Evolutionary conservation across 1,140 invertebrate species (phyloP), one percentile per base, ranked within the genome.

Genomic region (Metaphire vulgaris): DNA sequence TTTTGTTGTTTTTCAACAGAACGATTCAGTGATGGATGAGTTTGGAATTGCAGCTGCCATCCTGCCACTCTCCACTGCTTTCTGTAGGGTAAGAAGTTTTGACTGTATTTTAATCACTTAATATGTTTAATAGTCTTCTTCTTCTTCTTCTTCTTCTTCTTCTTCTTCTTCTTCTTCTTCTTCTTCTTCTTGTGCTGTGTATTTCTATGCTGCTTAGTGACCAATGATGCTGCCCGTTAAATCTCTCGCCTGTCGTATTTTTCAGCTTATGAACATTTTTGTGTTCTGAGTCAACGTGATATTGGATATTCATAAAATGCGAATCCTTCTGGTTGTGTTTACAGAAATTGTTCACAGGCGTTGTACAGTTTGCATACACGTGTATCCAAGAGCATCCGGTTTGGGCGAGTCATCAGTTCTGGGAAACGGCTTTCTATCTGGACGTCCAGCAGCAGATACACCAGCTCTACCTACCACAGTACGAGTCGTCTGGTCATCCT

Each of bases 361-460:
- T 98, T n/a, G 95, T 98, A 78, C 96, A 98, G 85, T 98, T 98
- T 87, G 95, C 95, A 0, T 98, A 98, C 83, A 98, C 96, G 2
- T 96, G 95, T 81, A 95, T 99, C 80, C 94, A 95, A 88, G 96
- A 98, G 81, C 96, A 98, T 85, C 88, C 90, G 2, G 95, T 99
- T 0, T 99, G 97, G 97, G 91, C 93, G 75, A 98, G 95, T 85
- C 91, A 95, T 81, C 92, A 96, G 85, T 99, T 99, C 86, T 99
- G 97, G 97, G 75, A 98, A 86, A 92, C 95, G 31, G 92, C 96
- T 0, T 99, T 97, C 85, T 98, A 97, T 84, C 90, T 93, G 82
- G 96, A 98, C 83, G 96, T 98, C 0, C 95, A 99, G 83, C 91
- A 92, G 77, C 93, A 97, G 82, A 93, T 98, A 65, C 93, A 93